These are phyloP conservation scores for Callaeas wilsoni DNA, from an alignment of 2,113 vertebrate genomes.

Conservation along the genomic window DNA sequence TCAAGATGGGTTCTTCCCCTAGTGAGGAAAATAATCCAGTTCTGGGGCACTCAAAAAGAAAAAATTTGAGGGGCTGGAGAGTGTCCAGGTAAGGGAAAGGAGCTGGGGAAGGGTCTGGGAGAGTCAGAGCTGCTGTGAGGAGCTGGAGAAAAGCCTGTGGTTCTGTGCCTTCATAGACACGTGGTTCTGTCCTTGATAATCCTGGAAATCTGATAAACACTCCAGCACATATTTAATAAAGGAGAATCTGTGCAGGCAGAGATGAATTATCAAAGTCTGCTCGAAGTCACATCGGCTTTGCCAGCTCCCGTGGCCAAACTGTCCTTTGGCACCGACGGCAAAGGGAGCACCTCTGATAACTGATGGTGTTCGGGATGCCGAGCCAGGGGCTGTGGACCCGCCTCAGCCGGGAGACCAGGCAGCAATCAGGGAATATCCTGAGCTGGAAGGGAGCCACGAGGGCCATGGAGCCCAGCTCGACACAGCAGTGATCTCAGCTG, in stretches of 20 bases:
- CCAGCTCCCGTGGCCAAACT: background rate
- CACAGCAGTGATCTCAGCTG: too few relatives aligned
- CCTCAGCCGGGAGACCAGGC: too few relatives aligned
- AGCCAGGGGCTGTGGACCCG: too few relatives aligned
- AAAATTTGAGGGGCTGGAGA: background rate
- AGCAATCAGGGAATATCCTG: too few relatives aligned
- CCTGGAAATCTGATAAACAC: background rate
- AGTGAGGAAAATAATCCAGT: background rate
- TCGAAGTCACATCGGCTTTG: background rate
- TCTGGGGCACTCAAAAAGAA: background rate
- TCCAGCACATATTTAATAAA: too few relatives aligned
- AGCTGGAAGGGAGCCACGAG: too few relatives aligned
- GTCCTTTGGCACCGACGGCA: background rate
- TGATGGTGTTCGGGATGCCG: too few relatives aligned
- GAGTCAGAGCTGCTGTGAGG: background rate
- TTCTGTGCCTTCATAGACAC: too few relatives aligned
- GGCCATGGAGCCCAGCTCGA: too few relatives aligned
- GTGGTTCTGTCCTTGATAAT: background rate
- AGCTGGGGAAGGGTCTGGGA: background rate
- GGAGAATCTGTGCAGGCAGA: background rate
- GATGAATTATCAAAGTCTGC: background rate
- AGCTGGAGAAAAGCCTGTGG: background rate
- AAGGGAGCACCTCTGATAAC: too few relatives aligned
- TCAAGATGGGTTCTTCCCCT: background rate
- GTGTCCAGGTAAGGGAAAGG: background rate